These are phyloP conservation scores for Cordilura impudica DNA, from an alignment of 2,888 invertebrate genomes.

Conservation along the genomic window DNA sequence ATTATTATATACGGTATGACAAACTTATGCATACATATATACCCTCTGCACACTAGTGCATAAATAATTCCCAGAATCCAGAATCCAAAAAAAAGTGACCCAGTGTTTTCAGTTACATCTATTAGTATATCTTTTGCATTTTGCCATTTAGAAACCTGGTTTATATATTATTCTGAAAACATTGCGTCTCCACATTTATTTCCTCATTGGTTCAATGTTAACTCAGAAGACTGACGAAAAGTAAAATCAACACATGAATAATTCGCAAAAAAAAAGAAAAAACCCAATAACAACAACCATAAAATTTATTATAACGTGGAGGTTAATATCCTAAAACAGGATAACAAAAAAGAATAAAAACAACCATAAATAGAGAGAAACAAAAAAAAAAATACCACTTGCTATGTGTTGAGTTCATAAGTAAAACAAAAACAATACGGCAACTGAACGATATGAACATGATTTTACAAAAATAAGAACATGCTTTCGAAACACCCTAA, in stretches of 20 bases:
- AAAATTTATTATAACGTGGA: slow-evolving; percentile 26
- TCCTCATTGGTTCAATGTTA: neutral
- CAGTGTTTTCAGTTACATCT: too few relatives aligned
- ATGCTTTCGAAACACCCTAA: slow-evolving; percentile 38
- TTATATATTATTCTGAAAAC: neutral
- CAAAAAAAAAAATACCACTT: neutral
- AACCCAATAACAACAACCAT: slow-evolving; percentile 29
- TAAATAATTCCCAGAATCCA: too few relatives aligned
- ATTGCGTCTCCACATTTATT: neutral
- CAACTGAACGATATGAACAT: neutral
- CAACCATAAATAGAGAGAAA: neutral
- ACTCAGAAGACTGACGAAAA: neutral
- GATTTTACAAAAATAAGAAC: slow-evolving; percentile 9
- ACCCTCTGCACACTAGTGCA: too few relatives aligned
- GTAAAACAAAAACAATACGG: slow-evolving; percentile 6
- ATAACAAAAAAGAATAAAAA: neutral
- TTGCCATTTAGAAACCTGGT: neutral
- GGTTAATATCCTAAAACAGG: slow-evolving; percentile 57
- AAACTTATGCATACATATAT: too few relatives aligned
- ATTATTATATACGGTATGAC: too few relatives aligned
- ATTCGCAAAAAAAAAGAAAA: slow-evolving; percentile 1
- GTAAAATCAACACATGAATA: slow-evolving; percentile 29
- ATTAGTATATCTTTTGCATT: too few relatives aligned
- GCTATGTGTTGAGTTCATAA: neutral
- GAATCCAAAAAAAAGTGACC: too few relatives aligned